A percentile compares a stretch with the other conserved stretches of the same genome.
These are phyloP conservation scores for Diorhabda carinulata DNA, from an alignment of 1,140 invertebrate genomes.

Conservation along the genomic window DNA sequence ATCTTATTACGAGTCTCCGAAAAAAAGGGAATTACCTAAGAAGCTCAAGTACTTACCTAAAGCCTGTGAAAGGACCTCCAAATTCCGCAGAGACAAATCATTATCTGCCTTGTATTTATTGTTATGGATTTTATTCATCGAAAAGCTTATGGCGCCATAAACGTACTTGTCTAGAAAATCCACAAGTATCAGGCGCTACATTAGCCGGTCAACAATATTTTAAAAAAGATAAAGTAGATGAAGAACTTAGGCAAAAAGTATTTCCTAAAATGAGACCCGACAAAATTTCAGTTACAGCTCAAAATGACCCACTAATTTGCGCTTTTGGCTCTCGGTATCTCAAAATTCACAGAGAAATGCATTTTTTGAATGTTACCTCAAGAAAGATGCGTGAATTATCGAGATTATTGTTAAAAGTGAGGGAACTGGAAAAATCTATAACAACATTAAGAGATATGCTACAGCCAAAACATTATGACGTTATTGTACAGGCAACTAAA, in stretches of 20 bases:
- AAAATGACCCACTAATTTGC: slow-evolving; percentile 36
- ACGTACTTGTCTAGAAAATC: neutral
- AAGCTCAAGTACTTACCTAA: neutral
- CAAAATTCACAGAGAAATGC: slow-evolving; percentile 24
- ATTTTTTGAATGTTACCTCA: slow-evolving; percentile 10
- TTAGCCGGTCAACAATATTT: neutral
- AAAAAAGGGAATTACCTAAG: slow-evolving; percentile 12
- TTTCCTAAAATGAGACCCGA: slow-evolving; percentile 29
- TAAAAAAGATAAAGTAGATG: slow-evolving; percentile 8
- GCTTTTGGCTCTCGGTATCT: slow-evolving; percentile 36
- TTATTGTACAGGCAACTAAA: slow-evolving; percentile 27
- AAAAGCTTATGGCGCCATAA: slow-evolving; percentile 11
- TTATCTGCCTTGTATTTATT: slow-evolving; percentile 5
- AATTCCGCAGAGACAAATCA: neutral
- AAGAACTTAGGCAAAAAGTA: slow-evolving; percentile 9
- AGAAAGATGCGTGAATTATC: slow-evolving; percentile 23
- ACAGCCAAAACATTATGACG: slow-evolving; percentile 23
- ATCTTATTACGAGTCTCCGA: neutral
- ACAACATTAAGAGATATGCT: slow-evolving; percentile 17
- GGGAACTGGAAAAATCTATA: slow-evolving; percentile 20
- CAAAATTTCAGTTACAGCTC: slow-evolving; percentile 27
- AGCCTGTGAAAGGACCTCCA: neutral
- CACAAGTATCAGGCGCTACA: neutral
- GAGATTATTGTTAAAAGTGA: slow-evolving; percentile 22
- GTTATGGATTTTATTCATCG: slow-evolving; percentile 1